Base-by-base conservation (phyloP, 1,140 invertebrate species). In the Leptinotarsa lineolata region DNA sequence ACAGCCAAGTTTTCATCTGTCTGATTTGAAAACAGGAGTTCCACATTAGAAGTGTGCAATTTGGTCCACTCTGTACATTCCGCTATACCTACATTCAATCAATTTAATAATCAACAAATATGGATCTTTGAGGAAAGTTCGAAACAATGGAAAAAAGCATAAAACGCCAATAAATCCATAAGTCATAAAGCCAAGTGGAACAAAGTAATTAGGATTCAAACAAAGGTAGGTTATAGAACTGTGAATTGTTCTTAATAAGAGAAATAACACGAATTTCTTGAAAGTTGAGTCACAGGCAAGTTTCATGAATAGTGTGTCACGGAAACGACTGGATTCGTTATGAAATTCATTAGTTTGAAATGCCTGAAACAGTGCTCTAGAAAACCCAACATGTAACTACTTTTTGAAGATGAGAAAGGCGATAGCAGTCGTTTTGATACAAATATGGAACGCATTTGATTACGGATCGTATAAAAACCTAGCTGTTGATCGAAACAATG, bases 251-350 rank as follows among this genome's bases (percentile, higher is more conserved):
- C 48, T 54, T 54, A 54, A 16, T 54, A 54, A 18, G 16, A 54
- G 48, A 54, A 54, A 54, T 54, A 54, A 54, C 13, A 54, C 48
- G 48, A 54, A 54, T 54, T 54, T 54, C 48, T 54, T 54, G 48
- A 54, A 54, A 18, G 48, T 54, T 54, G 48, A 54, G 48, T 54
- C 48, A 54, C 12, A n/a, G 16, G 15, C n/a, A 54, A 54, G 15
- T 54, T n/a, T 54, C 6, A 54, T 54, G 48, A 54, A 16, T 54
- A 54, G 15, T 54, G n/a, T 18, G 48, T n/a, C n/a, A 54, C 48
- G 48, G 48, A 54, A 54, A 54, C 48, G 1, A 54, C 48, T n/a
- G 2, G 48, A 54, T 54, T 54, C 48, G 48, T 54, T 54, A 54
- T 54, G 6, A 54, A 54, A 54, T 54, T 54, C 48, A 54, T 54